phyloP scores from a whole-genome alignment of 1,140 invertebrate species.

The Araneus ventricosus region DNA sequence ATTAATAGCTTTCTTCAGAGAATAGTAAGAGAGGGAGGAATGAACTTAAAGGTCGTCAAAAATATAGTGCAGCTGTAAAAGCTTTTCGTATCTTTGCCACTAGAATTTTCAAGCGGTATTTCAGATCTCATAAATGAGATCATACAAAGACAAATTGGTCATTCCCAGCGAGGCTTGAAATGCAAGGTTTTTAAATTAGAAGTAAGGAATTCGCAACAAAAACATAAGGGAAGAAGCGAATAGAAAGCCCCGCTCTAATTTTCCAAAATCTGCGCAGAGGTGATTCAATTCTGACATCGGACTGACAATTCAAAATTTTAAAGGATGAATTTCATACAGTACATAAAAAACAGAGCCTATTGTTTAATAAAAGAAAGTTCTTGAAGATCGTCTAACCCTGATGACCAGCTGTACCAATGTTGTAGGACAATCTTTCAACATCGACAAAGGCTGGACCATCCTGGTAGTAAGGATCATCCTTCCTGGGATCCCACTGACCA shows the following conservation, averaged over 20 bases:
- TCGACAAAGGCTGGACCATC: slow-evolving; percentile 74
- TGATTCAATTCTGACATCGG: neutral
- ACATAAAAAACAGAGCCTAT: neutral
- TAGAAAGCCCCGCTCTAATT: neutral
- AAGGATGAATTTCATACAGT: neutral
- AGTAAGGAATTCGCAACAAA: neutral
- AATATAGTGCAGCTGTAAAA: neutral
- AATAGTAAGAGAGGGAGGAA: neutral
- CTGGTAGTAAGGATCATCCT: slow-evolving; percentile 68
- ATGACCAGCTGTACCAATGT: slow-evolving; percentile 67
- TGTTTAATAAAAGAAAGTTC: neutral
- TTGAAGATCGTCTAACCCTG: slow-evolving; percentile 34
- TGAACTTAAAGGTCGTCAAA: neutral
- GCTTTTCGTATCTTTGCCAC: neutral
- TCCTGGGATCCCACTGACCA: slow-evolving; percentile 66
- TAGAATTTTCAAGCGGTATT: neutral
- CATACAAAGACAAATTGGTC: neutral
- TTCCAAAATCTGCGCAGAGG: neutral
- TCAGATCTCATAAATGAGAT: neutral
- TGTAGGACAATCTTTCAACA: slow-evolving; percentile 69
- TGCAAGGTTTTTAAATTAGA: neutral
- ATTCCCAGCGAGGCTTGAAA: neutral
- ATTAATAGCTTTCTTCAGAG: neutral
- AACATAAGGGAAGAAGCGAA: neutral
- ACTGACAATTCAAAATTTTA: neutral